A percentile compares a stretch with the other conserved stretches of the same genome.
These are phyloP conservation scores for Drosophila kanapiae DNA, from an alignment of 1,140 invertebrate species.

Conservation along the genomic window DNA sequence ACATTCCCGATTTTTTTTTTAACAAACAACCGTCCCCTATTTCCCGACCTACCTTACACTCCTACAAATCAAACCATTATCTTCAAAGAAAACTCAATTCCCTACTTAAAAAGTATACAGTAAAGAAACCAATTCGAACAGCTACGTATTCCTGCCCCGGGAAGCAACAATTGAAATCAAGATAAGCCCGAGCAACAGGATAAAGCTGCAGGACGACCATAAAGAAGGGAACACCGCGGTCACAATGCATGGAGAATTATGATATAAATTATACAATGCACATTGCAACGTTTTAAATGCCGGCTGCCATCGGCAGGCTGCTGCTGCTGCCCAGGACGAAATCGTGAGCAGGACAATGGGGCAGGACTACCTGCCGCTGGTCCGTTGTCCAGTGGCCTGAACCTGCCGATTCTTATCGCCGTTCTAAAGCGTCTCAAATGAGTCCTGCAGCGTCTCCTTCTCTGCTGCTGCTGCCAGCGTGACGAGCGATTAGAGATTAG, in stretches of 20 bases:
- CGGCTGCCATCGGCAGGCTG: slow-evolving; percentile 44
- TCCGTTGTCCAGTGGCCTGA: slow-evolving; percentile 35
- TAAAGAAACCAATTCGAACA: slow-evolving; percentile 10
- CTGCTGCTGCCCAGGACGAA: slow-evolving; percentile 45
- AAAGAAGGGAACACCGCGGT: slow-evolving; percentile 26
- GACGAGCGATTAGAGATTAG: slow-evolving; percentile 80
- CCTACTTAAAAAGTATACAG: neutral
- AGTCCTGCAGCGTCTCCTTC: slow-evolving; percentile 35
- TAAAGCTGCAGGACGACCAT: slow-evolving; percentile 66
- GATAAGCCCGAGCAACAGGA: slow-evolving; percentile 61
- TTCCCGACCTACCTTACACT: neutral
- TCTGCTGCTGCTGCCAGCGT: slow-evolving; percentile 62
- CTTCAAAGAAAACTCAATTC: slow-evolving; percentile 30
- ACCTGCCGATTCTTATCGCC: slow-evolving; percentile 77
- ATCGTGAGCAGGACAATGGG: slow-evolving; percentile 72
- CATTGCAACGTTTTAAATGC: slow-evolving; percentile 76
- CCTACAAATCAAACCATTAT: neutral
- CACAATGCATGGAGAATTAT: slow-evolving; percentile 69
- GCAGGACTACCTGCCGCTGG: slow-evolving; percentile 68
- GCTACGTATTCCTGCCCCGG: slow-evolving; percentile 6
- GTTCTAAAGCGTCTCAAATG: slow-evolving; percentile 73
- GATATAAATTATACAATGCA: slow-evolving; percentile 82
- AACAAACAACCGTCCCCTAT: neutral
- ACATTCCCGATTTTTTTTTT: neutral
- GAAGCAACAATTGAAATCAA: slow-evolving; percentile 61